These are phyloP conservation scores for Notothenia coriiceps DNA, from an alignment of 2,113 vertebrate genomes.

Conservation along the genomic window DNA sequence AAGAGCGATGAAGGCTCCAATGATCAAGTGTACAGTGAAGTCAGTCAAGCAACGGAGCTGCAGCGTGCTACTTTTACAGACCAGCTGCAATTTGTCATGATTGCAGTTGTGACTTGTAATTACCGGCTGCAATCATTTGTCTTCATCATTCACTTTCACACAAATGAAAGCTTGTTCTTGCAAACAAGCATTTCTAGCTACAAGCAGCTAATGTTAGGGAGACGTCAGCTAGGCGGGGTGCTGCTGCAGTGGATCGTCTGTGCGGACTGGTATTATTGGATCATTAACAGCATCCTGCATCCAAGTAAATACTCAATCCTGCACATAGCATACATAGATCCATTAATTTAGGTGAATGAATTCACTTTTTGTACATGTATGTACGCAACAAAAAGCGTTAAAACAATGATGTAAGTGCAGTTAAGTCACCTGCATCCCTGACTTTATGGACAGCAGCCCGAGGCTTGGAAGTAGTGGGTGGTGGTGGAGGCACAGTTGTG, in stretches of 20 bases:
- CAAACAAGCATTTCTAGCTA: constrained; percentile 12
- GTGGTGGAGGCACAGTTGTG: constrained; percentile 51
- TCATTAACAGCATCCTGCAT: constrained; percentile 31
- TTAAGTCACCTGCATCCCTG: constrained; percentile 87
- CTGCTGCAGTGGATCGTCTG: constrained; percentile 30
- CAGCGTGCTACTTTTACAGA: constrained; percentile 31
- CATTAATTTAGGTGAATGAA: constrained; percentile 18
- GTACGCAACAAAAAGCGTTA: background rate
- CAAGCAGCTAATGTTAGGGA: constrained; percentile 46
- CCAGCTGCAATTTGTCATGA: constrained; percentile 57
- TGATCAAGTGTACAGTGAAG: constrained; percentile 51
- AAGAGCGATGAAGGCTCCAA: constrained; percentile 49
- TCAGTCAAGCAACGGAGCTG: constrained; percentile 22
- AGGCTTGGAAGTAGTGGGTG: constrained; percentile 78
- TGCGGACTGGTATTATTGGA: constrained; percentile 50
- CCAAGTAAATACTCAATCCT: constrained; percentile 48
- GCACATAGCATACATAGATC: constrained; percentile 44
- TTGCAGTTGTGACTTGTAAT: constrained; percentile 51
- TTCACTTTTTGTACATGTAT: constrained; percentile 14
- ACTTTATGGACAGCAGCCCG: constrained; percentile 82
- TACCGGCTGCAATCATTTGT: constrained; percentile 45
- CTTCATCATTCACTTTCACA: constrained; percentile 52
- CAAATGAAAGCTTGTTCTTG: constrained; percentile 58
- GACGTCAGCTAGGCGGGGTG: background rate
- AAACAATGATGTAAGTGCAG: background rate